Evolutionary conservation across 92 coral and sea anemone species (phyloP), one percentile per base, ranked within the genome.

Genomic region (Blastomussa wellsi): DNA sequence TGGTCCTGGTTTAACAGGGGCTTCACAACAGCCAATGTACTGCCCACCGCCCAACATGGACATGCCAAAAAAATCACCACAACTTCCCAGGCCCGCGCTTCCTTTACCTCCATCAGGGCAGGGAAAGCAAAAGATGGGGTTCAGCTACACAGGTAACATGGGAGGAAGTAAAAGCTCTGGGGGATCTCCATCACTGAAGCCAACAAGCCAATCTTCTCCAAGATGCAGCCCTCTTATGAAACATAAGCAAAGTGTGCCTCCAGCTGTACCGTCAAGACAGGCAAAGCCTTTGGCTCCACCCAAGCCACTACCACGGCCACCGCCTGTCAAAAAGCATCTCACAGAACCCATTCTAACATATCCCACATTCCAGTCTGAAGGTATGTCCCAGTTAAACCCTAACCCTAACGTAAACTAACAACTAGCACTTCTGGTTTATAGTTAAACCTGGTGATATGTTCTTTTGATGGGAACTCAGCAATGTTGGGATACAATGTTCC

Each of bases 21-120:
- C 52, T 32, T 48, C 55, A 62, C 52, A 39, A 59, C 47, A 24
- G 29, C 22, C 86, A 62, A 16, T 62, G 70, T 90, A 90, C 83
- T 83, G 89, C 29, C 93, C 93, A 32, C 88, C 93, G 33, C 93
- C 93, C 7, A 82, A 72, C n/a, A 70, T 73, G 8, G 84, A 72
- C 15, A 22, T 60, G 47, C 60, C 14, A 20, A 64, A 35, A 49
- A 68, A 37, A 42, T 36, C 90, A 75, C 81, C 72, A 11, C 28
- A 11, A 31, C 70, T 17, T 17, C 79, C 74, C 38, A 86, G 78
- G 35, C 64, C 78, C 4, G 19, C 51, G 28, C n/a, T 37, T 32
- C 79, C 79, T 74, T 12, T n/a, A 29, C 53, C 77, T 38, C 37
- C 38, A 19, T 53, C 42, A 26, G n/a, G 28, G 2, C 47, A 48